Conservation (phyloP, 2,888 invertebrate species). For the Pollenia angustigena region DNA sequence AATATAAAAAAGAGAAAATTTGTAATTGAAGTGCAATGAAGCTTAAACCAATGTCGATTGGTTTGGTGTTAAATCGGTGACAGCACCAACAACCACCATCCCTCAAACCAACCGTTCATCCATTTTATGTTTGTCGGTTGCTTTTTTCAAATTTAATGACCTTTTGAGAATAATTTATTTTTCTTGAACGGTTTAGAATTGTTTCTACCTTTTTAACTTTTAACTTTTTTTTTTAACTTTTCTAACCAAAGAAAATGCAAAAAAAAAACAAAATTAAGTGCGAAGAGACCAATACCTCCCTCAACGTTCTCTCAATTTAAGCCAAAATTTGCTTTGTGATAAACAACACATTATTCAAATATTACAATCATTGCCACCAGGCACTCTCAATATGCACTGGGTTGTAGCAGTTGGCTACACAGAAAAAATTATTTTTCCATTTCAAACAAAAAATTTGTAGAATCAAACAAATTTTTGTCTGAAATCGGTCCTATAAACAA, state of each 20-base stretch:
- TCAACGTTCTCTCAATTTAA: conserved; percentile 40
- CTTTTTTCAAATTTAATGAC: background rate
- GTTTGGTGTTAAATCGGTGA: conserved; percentile 30
- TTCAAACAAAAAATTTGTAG: too few relatives aligned
- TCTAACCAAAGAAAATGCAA: background rate
- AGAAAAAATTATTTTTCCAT: too few relatives aligned
- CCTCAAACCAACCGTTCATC: background rate
- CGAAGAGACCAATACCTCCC: background rate
- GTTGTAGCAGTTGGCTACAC: too few relatives aligned
- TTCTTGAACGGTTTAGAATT: background rate
- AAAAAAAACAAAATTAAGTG: background rate
- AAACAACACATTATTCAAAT: conserved; percentile 62
- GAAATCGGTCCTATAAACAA: too few relatives aligned
- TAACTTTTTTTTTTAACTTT: background rate
- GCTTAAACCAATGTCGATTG: conserved; percentile 39
- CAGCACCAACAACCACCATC: background rate
- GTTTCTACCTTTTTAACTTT: too few relatives aligned
- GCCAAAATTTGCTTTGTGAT: conserved; percentile 48
- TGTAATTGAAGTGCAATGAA: conserved; percentile 51
- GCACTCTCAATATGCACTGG: background rate
- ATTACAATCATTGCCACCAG: conserved; percentile 16
- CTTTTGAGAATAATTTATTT: background rate
- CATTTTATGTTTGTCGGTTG: background rate
- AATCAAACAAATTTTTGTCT: too few relatives aligned
- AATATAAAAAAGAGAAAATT: background rate